Conservation (phyloP, 2,113 vertebrate genomes). For the Chaetura pelagica region DNA sequence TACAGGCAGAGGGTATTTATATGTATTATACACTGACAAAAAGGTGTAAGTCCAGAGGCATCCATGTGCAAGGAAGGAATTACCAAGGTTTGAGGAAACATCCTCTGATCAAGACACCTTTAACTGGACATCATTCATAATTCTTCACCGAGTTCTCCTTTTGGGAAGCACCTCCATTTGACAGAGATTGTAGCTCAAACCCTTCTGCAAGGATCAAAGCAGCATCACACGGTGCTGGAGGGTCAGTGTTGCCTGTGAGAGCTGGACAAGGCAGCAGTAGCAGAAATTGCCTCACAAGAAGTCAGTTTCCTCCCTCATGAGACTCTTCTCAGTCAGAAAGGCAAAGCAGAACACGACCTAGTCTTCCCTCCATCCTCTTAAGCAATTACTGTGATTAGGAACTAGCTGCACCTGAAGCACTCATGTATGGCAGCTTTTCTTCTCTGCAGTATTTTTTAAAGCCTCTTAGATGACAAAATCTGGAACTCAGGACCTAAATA, state of each 20-base stretch:
- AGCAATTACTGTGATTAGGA: not conserved
- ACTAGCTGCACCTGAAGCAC: not conserved
- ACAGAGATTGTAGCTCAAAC: not conserved
- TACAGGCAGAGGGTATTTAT: not conserved
- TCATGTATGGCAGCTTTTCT: accelerated
- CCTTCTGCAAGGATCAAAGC: not conserved
- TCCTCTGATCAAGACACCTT: not conserved
- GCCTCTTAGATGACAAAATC: not conserved
- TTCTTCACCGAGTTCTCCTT: not conserved
- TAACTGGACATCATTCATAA: not conserved
- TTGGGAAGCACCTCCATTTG: not conserved
- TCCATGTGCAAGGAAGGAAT: not conserved
- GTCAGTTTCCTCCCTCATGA: accelerated
- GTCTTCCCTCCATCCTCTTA: not conserved
- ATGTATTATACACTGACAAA: not conserved
- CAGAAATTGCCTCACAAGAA: not conserved
- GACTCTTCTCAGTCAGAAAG: not conserved
- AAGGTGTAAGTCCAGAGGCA: not conserved
- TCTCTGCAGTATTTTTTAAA: not conserved
- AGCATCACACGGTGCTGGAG: not conserved
- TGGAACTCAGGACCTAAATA: not conserved
- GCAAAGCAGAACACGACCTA: not conserved
- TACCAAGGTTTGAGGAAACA: not conserved
- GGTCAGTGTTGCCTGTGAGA: accelerated
- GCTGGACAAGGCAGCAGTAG: not conserved